Conservation (phyloP, 2,797 vertebrate genomes). For the Sternarchorhynchus goeldii region DNA sequence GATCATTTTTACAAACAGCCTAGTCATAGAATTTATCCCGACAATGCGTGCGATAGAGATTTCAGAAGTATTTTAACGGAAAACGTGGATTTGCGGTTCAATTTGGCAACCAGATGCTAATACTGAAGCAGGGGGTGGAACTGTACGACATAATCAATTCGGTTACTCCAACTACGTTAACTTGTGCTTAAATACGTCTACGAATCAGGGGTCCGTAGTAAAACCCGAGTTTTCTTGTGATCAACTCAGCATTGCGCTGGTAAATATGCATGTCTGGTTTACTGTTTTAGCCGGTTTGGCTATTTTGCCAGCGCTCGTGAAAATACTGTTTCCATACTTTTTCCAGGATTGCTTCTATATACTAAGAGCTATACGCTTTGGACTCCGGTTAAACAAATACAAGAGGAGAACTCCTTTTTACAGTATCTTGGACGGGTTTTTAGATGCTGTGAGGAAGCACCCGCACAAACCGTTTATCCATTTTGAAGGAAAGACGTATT, state of each 20-base stretch:
- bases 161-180: conserved; percentile 54
- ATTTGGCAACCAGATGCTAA: conserved; percentile 52
- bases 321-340: conserved; percentile 61
- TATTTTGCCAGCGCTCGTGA: conserved; percentile 56
- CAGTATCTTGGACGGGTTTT: conserved; percentile 77
- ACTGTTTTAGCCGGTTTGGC: conserved; percentile 64
- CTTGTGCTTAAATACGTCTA: conserved; percentile 36
- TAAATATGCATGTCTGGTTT: conserved; percentile 67
- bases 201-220: conserved; percentile 16
- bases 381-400: conserved; percentile 54
- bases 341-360: conserved; percentile 63
- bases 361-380: conserved; percentile 50
- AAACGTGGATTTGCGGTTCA: not conserved
- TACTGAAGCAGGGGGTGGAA: conserved; percentile 27
- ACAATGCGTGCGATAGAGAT: too few relatives aligned
- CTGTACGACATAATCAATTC: conserved; percentile 18
- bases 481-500: conserved; percentile 69
- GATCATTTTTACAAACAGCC: too few relatives aligned
- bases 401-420: conserved; percentile 64
- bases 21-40: too few relatives aligned
- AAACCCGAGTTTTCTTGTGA: not conserved
- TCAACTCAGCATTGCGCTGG: not conserved
- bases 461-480: conserved; percentile 77
- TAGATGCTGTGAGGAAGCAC: conserved; percentile 62
- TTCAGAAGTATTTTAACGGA: too few relatives aligned